phyloP scores from a whole-genome alignment of 2,113 vertebrate species.

The Phaethornis superciliosus region DNA sequence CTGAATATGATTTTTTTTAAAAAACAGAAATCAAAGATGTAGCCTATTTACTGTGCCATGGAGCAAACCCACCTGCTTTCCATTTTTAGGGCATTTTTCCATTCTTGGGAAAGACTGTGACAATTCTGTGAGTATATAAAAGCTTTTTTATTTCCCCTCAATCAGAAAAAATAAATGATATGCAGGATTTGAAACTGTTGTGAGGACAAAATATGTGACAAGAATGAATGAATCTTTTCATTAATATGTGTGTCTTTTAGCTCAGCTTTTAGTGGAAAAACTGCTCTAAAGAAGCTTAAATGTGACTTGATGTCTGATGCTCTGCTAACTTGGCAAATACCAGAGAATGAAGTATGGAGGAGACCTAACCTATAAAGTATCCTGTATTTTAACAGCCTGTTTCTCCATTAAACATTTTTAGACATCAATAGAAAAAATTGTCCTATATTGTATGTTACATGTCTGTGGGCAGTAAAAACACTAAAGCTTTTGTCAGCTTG shows the following conservation, averaged over 20 bases:
- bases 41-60: neutral
- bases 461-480: constrained; percentile 50
- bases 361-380: constrained; percentile 58
- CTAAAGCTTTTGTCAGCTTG: constrained; percentile 45
- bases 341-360: constrained; percentile 52
- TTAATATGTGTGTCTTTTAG: constrained; percentile 29
- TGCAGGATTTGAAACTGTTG: constrained; percentile 63
- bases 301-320: constrained; percentile 51
- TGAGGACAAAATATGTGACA: constrained; percentile 61
- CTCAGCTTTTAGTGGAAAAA: constrained; percentile 52
- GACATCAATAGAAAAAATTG: constrained; percentile 54
- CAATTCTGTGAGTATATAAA: constrained; percentile 58
- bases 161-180: constrained; percentile 56
- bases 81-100: constrained; percentile 57
- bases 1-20: neutral
- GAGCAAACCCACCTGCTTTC: constrained; percentile 66
- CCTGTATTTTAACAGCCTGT: constrained; percentile 69
- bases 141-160: constrained; percentile 65
- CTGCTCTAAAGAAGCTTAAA: constrained; percentile 22
- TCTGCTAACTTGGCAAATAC: constrained; percentile 61
- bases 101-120: constrained; percentile 45
- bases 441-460: constrained; percentile 43
- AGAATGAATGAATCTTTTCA: constrained; percentile 55
- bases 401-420: constrained; percentile 65
- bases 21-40: neutral